phyloP scores from a whole-genome alignment of 2,888 invertebrate species.

The Pseudococcus jackbeardsleyi region DNA sequence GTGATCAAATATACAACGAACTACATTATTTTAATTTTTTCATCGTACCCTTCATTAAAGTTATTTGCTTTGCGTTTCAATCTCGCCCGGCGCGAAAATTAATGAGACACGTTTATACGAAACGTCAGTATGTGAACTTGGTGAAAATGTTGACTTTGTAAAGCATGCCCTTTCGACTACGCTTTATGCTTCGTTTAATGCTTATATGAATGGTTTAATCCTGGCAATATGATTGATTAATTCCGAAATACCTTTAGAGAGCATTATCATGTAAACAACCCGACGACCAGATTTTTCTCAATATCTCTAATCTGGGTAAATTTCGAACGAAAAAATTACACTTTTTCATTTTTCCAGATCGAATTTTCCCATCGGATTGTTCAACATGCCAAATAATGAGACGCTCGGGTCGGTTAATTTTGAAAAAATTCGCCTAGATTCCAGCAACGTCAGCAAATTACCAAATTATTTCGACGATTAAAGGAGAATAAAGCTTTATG shows the following conservation, averaged over 20 bases:
- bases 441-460: neutral
- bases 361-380: neutral
- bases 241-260: conserved; percentile 38
- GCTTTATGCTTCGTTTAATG: conserved; percentile 18
- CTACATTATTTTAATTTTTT: conserved; percentile 47
- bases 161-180: conserved; percentile 33
- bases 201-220: conserved; percentile 14
- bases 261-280: conserved; percentile 35
- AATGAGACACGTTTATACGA: conserved; percentile 49
- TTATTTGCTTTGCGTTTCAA: conserved; percentile 38
- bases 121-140: conserved; percentile 31
- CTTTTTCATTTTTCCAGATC: neutral
- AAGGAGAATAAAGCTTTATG: conserved; percentile 71
- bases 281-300: neutral
- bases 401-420: neutral
- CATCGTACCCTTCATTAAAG: conserved; percentile 25
- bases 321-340: neutral
- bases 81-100: conserved; percentile 19
- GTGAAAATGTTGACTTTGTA: conserved; percentile 50
- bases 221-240: conserved; percentile 50
- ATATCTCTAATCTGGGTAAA: neutral
- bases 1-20: neutral
- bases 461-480: conserved; percentile 46
- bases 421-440: neutral
- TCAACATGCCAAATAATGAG: neutral